Base-by-base conservation (phyloP, 2,113 vertebrate species). In the Leptosomus discolor region DNA sequence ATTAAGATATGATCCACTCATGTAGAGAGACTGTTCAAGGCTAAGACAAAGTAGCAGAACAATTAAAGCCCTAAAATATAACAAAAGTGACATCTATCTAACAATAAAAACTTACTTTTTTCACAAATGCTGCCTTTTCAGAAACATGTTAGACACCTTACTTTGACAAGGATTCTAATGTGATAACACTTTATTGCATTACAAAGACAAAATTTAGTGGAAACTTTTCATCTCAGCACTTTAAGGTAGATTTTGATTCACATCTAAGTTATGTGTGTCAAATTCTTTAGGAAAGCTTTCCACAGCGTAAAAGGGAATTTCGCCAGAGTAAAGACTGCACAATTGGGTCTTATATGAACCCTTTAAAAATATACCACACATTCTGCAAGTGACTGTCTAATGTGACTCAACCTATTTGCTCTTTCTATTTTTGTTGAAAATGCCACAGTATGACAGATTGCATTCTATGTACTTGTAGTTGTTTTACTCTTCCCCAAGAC, bases 1-100 rank as follows among this genome's bases (percentile, higher is more conserved):
- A 97, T 77, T 92, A 94, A 96, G 86, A 97, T 94, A 83, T 46
- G 46, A 91, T 85, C 73, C 58, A 86, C 43, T 96, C 76, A 79
- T 74, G 80, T 83, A 97, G 67, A 73, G 75, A 80, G 94, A 91
- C 45, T 92, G 84, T 92, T 74, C 88, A 64, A 50, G 74, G 50
- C 75, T 89, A 81, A 92, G 82, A 48, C 78, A 92, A 88, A 88
- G 76, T 50, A 95, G 51, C 41, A 90, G 15, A 93, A 73, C 15
- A 91, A 89, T 94, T 91, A 90, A 92, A 95, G 48, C 34, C 21
- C 36, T 84, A 95, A 88, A 64, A 39, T 39, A 36, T 20, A 94
- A 70, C 5, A 88, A 53, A 76, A 87, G 13, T 46, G 51, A 9
- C 23, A 56, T 83, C 53, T 69, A 79, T 78, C 51, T 57, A 70